These are phyloP conservation scores for Phoebastria nigripes DNA, from an alignment of 2,797 vertebrate genomes.

Conservation along the genomic window DNA sequence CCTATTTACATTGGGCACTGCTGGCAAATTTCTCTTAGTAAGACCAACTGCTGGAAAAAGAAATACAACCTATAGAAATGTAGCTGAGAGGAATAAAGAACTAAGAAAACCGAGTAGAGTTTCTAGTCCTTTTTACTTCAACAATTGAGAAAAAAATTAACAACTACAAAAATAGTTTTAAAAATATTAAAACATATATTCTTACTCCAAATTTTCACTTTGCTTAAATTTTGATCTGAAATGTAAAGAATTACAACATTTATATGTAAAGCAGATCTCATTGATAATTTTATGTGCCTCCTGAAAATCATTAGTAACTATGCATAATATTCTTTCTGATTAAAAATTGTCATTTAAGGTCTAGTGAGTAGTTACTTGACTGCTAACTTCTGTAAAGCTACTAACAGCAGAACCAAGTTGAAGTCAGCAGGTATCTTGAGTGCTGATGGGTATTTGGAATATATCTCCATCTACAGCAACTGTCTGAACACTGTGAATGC, in stretches of 20 bases:
- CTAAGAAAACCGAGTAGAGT: not conserved
- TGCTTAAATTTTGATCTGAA: not conserved
- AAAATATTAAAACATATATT: not conserved
- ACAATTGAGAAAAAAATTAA: not conserved
- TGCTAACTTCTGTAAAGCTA: not conserved
- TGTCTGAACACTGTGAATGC: not conserved
- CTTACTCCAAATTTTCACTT: not conserved
- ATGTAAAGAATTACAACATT: not conserved
- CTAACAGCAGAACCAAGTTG: not conserved
- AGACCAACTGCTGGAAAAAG: not conserved
- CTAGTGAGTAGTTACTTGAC: not conserved
- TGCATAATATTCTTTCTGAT: not conserved
- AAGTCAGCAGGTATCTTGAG: not conserved
- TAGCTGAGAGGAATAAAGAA: not conserved
- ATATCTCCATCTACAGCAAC: not conserved
- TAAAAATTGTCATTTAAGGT: not conserved
- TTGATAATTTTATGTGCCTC: not conserved
- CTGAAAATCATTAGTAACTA: not conserved
- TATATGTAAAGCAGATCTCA: not conserved
- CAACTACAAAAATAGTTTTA: not conserved
- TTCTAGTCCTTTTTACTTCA: not conserved
- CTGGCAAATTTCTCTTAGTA: not conserved
- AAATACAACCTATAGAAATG: not conserved
- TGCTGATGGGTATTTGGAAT: not conserved
- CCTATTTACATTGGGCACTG: not conserved